Conservation (phyloP, 2,797 vertebrate genomes). For the Acrossocheilus fasciatus region DNA sequence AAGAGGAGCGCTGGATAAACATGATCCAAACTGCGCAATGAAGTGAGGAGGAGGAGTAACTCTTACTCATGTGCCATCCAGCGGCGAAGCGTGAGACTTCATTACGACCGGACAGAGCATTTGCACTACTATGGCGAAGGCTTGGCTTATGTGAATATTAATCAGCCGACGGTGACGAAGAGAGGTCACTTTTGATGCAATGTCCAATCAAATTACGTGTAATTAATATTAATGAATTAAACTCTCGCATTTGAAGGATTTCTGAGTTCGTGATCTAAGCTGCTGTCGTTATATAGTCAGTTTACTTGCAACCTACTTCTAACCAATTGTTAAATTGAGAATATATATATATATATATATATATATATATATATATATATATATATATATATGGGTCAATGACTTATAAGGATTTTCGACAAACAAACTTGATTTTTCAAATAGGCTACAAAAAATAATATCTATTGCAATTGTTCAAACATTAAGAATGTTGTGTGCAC, state of each 20-base stretch:
- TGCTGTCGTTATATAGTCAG: no score
- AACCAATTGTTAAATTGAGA: no score
- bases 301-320: no score
- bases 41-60: background rate
- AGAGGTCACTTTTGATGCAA: background rate
- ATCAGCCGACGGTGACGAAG: background rate
- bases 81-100: conserved; percentile 17
- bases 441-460: no score
- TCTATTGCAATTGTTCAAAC: no score
- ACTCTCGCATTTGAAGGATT: no score
- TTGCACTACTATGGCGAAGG: background rate
- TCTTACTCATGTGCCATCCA: conserved; percentile 10
- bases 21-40: conserved; percentile 41
- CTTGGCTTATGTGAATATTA: background rate
- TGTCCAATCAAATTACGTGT: background rate
- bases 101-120: background rate
- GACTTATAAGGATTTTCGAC: no score
- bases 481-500: no score
- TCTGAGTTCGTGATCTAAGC: background rate
- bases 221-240: background rate
- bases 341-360: no score
- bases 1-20: conserved; percentile 5
- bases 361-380: no score
- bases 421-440: no score
- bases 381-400: no score